These are phyloP conservation scores for Spodoptera littoralis DNA, from an alignment of 2,888 invertebrate genomes.

Conservation along the genomic window DNA sequence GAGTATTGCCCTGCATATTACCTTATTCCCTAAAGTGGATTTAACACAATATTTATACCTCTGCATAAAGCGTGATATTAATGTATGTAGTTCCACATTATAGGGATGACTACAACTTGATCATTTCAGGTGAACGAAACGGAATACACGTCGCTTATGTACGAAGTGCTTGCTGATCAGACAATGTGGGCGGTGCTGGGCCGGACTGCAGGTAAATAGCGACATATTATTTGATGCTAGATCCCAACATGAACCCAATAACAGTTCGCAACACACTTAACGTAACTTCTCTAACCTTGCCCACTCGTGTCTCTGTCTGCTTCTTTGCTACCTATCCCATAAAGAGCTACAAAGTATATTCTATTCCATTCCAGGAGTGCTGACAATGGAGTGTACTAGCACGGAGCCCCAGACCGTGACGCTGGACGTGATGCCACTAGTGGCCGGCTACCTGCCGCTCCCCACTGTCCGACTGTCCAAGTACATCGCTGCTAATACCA, in stretches of 20 bases:
- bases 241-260: too few relatives aligned
- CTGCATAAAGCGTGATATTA: too few relatives aligned
- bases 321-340: too few relatives aligned
- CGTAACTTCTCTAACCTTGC: too few relatives aligned
- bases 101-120: too few relatives aligned
- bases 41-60: too few relatives aligned
- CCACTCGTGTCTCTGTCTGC: too few relatives aligned
- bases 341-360: too few relatives aligned
- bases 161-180: slow-evolving; percentile 97
- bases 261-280: too few relatives aligned
- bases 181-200: slow-evolving; percentile 98
- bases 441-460: slow-evolving; percentile 96
- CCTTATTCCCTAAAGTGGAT: too few relatives aligned
- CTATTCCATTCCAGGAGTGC: slow-evolving; percentile 88
- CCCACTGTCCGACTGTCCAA: slow-evolving; percentile 96
- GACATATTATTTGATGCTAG: background rate
- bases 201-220: slow-evolving; percentile 92
- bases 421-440: slow-evolving; percentile 97
- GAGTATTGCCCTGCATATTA: too few relatives aligned
- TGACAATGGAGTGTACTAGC: slow-evolving; percentile 90
- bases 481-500: slow-evolving; percentile 94
- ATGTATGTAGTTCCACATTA: too few relatives aligned
- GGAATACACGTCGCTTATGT: slow-evolving; percentile 93
- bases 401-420: slow-evolving; percentile 92
- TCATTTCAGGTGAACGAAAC: slow-evolving; percentile 84